Evolutionary conservation across 2,888 invertebrate genomes (phyloP).

Genomic region (Mylabris sibirica): DNA sequence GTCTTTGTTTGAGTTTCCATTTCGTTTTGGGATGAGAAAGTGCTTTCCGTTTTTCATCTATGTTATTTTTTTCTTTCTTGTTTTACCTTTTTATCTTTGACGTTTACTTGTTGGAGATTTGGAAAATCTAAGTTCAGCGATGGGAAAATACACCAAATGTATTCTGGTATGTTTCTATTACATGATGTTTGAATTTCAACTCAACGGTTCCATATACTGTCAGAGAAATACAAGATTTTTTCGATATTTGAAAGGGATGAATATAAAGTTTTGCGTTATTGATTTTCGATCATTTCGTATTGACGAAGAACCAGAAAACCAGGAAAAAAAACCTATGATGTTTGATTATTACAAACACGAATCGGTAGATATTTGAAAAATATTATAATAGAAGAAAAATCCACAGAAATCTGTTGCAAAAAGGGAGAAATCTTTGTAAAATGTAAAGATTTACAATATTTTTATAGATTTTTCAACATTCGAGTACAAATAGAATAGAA

Average conservation of each 20-base stretch:
- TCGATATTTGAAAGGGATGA: not conserved
- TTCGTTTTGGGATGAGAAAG: not conserved
- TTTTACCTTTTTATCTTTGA: not conserved
- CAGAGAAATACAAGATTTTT: not conserved
- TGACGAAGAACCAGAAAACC: not conserved
- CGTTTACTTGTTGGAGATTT: not conserved
- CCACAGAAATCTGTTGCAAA: not conserved
- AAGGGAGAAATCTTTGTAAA: not conserved
- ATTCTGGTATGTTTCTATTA: not conserved
- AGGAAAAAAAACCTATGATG: not conserved
- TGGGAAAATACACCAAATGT: slow-evolving; percentile 1
- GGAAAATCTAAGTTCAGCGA: not conserved
- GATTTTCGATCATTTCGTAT: not conserved
- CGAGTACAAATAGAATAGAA: not conserved
- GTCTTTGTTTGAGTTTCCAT: not conserved
- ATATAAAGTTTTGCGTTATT: not conserved
- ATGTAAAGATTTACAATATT: not conserved
- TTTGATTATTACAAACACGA: not conserved
- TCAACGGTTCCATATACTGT: not conserved
- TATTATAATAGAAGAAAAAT: not conserved
- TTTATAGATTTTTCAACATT: not conserved
- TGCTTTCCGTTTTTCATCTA: not conserved
- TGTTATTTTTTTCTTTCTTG: not conserved
- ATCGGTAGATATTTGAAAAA: not conserved
- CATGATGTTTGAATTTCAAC: not conserved